These are phyloP conservation scores for Gobiocypris rarus DNA, from an alignment of 2,113 vertebrate species.

Conservation along the genomic window DNA sequence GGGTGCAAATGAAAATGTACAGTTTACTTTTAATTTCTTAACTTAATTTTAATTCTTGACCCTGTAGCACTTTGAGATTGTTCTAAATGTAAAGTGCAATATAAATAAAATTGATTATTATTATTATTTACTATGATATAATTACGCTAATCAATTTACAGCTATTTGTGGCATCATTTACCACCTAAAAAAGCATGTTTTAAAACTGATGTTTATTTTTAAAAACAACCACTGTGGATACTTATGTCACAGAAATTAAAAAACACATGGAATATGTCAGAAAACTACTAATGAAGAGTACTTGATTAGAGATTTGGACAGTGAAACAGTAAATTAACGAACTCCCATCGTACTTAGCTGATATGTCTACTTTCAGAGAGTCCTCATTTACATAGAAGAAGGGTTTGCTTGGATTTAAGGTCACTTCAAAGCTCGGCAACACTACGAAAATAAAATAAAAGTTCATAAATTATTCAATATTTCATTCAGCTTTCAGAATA, in stretches of 20 bases:
- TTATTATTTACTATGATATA: too few relatives aligned
- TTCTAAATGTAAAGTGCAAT: too few relatives aligned
- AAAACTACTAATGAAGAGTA: not conserved
- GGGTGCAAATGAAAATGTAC: too few relatives aligned
- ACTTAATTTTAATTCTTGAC: too few relatives aligned
- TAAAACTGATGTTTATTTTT: too few relatives aligned
- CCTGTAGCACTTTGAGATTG: too few relatives aligned
- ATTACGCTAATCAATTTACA: too few relatives aligned
- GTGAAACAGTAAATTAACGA: not conserved
- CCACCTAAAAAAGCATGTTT: too few relatives aligned
- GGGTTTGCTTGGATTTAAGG: conserved; percentile 59
- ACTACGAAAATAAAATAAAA: conserved; percentile 58
- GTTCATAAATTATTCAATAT: not conserved
- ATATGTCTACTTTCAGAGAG: conserved; percentile 70
- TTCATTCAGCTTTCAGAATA: not conserved
- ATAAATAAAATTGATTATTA: too few relatives aligned
- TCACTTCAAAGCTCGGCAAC: conserved; percentile 82
- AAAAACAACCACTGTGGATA: too few relatives aligned
- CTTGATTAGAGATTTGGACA: not conserved
- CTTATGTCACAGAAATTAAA: not conserved
- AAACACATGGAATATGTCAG: not conserved
- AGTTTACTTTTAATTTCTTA: too few relatives aligned
- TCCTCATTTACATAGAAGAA: conserved; percentile 80
- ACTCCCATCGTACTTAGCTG: conserved; percentile 18
- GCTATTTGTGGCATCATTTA: too few relatives aligned